Percentiles rank a stretch among this genome's conserved stretches.
phyloP scores from a whole-genome alignment of 2,797 vertebrate species.

The Myotis myotis region DNA sequence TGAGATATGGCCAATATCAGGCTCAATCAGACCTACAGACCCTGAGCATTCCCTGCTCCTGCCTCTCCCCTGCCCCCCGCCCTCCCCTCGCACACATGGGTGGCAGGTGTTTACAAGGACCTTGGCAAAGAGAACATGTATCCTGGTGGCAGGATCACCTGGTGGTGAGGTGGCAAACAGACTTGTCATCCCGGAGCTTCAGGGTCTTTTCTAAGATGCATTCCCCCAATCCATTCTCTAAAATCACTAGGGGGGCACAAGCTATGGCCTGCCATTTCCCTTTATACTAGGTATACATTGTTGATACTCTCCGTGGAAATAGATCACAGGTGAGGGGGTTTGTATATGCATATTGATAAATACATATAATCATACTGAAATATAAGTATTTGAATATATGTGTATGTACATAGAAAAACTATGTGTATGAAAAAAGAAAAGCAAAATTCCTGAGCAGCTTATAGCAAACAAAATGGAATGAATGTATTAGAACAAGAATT shows the following conservation, averaged over 20 bases:
- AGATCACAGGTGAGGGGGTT: not conserved
- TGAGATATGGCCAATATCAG: not conserved
- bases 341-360: not conserved
- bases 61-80: too few relatives aligned
- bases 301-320: not conserved
- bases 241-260: not conserved
- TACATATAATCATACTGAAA: not conserved
- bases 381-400: not conserved
- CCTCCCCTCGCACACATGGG: fast-evolving
- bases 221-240: not conserved
- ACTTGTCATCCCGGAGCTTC: not conserved
- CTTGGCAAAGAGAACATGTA: not conserved
- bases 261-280: not conserved
- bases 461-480: not conserved
- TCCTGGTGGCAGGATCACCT: not conserved
- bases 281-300: not conserved
- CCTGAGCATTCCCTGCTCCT: not conserved
- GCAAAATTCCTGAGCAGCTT: not conserved
- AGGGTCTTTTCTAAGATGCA: not conserved
- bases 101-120: not conserved
- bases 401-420: not conserved
- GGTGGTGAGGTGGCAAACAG: not conserved
- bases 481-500: not conserved
- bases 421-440: not conserved
- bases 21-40: not conserved